phyloP scores from a whole-genome alignment of 2,888 invertebrate species.

The Meandrusa payeni region DNA sequence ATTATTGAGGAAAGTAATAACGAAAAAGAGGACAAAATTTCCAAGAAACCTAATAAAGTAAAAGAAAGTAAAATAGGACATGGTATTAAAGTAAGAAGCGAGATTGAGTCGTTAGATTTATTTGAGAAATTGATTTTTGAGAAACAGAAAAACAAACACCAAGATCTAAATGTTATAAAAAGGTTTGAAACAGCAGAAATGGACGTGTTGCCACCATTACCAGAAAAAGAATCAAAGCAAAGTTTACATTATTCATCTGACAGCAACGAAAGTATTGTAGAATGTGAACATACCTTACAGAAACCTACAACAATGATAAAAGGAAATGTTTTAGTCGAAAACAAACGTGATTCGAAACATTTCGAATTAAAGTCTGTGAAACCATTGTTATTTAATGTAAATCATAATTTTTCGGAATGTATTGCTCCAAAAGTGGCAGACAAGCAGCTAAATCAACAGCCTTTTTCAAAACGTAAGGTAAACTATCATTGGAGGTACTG shows the following conservation, averaged over 20 bases:
- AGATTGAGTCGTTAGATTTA: background rate
- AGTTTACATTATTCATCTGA: conserved; percentile 16
- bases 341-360: no score
- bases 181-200: conserved; percentile 26
- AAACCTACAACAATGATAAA: conserved; percentile 34
- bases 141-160: conserved; percentile 1
- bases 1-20: no score
- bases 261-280: conserved; percentile 34
- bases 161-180: conserved; percentile 16
- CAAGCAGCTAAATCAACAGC: no score
- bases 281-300: conserved; percentile 28
- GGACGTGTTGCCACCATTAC: conserved; percentile 28
- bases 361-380: no score
- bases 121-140: conserved; percentile 14
- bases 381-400: conserved; percentile 32
- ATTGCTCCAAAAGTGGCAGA: no score
- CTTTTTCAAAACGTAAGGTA: no score
- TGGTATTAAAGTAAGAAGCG: no score
- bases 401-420: conserved; percentile 20
- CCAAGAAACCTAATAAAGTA: no score
- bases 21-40: no score
- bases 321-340: conserved; percentile 33
- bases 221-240: conserved; percentile 21
- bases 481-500: no score
- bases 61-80: background rate